phyloP scores from a whole-genome alignment of 2,113 vertebrate genomes.

The Xiphophorus hellerii region DNA sequence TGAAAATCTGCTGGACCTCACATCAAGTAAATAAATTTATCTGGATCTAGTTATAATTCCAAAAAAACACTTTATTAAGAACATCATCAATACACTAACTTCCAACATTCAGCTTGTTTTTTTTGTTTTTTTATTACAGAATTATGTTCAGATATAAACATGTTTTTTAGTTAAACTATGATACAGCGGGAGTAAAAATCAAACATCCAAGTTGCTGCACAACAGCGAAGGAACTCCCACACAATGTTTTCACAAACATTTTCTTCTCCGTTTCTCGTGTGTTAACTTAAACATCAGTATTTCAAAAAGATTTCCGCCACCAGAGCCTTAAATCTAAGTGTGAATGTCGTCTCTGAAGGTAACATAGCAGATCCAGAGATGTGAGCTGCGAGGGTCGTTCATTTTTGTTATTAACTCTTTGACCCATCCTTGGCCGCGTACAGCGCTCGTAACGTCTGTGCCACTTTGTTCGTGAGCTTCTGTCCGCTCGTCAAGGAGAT shows the following conservation, averaged over 20 bases:
- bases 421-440: conserved; percentile 96
- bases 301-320: conserved; percentile 70
- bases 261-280: conserved; percentile 78
- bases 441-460: conserved; percentile 94
- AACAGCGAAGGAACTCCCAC: conserved; percentile 99
- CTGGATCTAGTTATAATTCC: conserved; percentile 96
- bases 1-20: conserved; percentile 79
- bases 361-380: conserved; percentile 74
- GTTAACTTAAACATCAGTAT: conserved; percentile 75
- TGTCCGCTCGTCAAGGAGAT: conserved; percentile 96
- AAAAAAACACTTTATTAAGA: conserved; percentile 99
- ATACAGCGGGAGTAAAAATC: conserved; percentile 99
- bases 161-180: conserved; percentile 96
- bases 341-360: conserved; percentile 48
- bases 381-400: conserved; percentile 75
- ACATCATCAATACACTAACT: conserved; percentile 99
- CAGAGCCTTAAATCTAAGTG: conserved; percentile 79
- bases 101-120: conserved; percentile 99
- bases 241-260: conserved; percentile 93
- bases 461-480: conserved; percentile 98
- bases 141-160: conserved; percentile 98
- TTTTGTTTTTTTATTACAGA: conserved; percentile 88
- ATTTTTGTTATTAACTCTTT: conserved; percentile 88
- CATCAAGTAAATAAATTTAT: conserved; percentile 88
- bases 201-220: conserved; percentile 98